Evolutionary conservation across 2,113 vertebrate genomes (phyloP), one percentile per base, ranked within the genome.

Genomic region (human): DNA sequence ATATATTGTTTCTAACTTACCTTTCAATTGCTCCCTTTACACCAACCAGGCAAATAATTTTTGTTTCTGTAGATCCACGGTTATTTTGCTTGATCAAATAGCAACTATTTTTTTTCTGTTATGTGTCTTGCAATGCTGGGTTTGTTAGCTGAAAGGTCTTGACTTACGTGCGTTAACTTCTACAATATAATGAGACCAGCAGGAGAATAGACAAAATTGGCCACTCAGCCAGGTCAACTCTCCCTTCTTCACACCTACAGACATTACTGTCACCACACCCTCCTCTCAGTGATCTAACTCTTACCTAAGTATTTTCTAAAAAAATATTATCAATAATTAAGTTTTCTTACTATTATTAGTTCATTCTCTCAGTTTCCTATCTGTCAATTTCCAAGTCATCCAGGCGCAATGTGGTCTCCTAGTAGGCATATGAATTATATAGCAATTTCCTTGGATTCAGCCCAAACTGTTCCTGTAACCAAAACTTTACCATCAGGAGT

Each of bases 211-310:
- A 22, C 25, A 59, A 35, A 57, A 57, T 12, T n/a, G 9, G 10
- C 38, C 30, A 32, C 5, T 80, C 0, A 50, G 40, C 18, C 1
- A 3, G 3, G 14, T 45, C 30, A n/a, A 6, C 4, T 9, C 8
- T 40, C 3, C 0, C 2, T 17, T 64, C 43, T 7, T 52, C 12
- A 45, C 2, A 20, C 3, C 35, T n/a, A 2, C 7, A 13, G 3
- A n/a, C 2, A 35, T 3, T 18, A 30, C 0, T 35, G n/a, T 48
- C 3, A 30, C 20, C 35, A 25, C 2, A 25, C 22, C 13, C n/a
- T 40, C 9, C 23, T 7, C 0, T 66, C 2, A 2, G 1, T 17
- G 20, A 0, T 38, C 7, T 38, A 8, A 4, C 12, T 43, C 8
- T 68, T 73, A 32, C 0, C 23, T 76, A 55, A 83, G 3, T 23